Evolutionary conservation across 1,140 invertebrate genomes (phyloP), one percentile per base, ranked within the genome.

Genomic region (Diachasma alloeum): DNA sequence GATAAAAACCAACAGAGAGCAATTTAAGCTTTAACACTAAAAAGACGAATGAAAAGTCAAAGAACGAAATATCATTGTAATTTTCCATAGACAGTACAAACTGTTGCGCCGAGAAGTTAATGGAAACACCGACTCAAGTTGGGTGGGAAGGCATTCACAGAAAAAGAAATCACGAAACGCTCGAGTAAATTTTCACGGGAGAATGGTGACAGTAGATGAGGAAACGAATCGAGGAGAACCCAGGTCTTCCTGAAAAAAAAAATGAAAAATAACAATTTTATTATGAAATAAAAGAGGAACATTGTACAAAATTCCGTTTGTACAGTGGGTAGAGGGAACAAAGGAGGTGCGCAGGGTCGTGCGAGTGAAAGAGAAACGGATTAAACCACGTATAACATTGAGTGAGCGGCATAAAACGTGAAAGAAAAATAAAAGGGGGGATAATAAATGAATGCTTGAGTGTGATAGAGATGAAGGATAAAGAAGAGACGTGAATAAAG

Each of bases 291-390:
- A 63, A 63, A 13, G 59, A 63, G 19, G 15, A 26, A 8, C 8
- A 63, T 63, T 53, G n/a, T 53, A 53, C 9, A 19, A 19, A 53
- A 53, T 53, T 53, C 48, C 48, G 48, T 53, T 53, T 53, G n/a
- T 53, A 19, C n/a, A 53, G 48, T 17, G 70, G 70, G 73, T 71
- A 76, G 76, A 76, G 78, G 75, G 37, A n/a, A 73, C 13, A 73
- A 36, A 42, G 36, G 67, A 59, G 10, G 46, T 15, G 37, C 67
- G 15, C 46, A 74, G 31, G 37, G 42, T 56, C 59, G 78, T 67
- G n/a, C 63, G 59, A 79, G 78, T 73, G 78, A 79, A 79, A 79
- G 78, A 79, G 78, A 79, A 79, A 75, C 77, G 72, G 26, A 26
- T 44, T 75, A 53, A 39, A 53, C 31, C 13, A 73, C 48, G 53